Conservation (phyloP, 1,140 invertebrate genomes). For the Drosophila subpulchrella region DNA sequence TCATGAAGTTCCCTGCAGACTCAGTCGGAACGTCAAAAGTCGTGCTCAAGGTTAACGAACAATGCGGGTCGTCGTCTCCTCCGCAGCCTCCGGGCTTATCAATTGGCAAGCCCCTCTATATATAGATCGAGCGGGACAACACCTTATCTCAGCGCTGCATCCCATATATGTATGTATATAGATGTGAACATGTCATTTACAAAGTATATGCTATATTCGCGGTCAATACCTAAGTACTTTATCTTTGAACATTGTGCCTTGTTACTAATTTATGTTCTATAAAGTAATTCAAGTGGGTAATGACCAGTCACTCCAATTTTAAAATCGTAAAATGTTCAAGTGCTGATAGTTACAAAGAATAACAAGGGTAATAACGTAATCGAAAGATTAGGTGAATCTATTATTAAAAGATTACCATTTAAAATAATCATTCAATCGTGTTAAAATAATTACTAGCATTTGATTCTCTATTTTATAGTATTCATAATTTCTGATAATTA, state of each 20-base stretch:
- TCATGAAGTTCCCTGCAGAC: conserved; percentile 64
- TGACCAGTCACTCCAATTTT: not conserved
- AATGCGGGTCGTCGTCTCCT: conserved; percentile 30
- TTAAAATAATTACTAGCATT: conserved; percentile 1
- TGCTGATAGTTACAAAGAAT: not conserved
- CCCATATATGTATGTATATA: conserved; percentile 13
- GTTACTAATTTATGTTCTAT: not conserved
- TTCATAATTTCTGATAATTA: not conserved
- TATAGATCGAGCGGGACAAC: conserved; percentile 34
- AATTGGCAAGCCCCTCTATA: conserved; percentile 58
- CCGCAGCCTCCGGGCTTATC: conserved; percentile 54
- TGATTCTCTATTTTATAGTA: not conserved
- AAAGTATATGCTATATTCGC: not conserved
- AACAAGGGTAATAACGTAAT: conserved; percentile 3
- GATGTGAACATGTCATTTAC: conserved; percentile 11
- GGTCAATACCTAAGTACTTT: no score
- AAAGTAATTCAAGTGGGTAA: not conserved
- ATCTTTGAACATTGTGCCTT: not conserved
- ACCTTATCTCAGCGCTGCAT: conserved; percentile 54
- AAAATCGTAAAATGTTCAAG: not conserved
- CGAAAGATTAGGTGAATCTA: conserved; percentile 1
- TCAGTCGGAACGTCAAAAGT: conserved; percentile 56
- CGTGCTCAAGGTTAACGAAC: conserved; percentile 76
- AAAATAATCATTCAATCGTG: conserved; percentile 1
- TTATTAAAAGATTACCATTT: conserved; percentile 2